Evolutionary conservation across 1,140 invertebrate genomes (phyloP).

Genomic region (Arctopsyche grandis): DNA sequence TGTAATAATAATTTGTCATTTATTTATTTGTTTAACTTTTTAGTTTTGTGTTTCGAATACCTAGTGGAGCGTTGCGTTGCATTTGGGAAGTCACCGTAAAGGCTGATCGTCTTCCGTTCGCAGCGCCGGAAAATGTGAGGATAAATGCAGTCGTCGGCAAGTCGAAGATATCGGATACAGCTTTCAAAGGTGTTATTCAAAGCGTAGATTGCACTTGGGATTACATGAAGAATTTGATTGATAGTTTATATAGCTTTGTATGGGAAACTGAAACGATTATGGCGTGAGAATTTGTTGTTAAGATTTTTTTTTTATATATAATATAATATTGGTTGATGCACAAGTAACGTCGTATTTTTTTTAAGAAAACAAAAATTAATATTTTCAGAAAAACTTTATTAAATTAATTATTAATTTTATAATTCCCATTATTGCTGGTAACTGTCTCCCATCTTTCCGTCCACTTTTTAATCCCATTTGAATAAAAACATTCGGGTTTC

Average conservation of each 20-base stretch:
- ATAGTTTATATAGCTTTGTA: neutral
- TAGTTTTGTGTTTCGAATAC: constrained; percentile 24
- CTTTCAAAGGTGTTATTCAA: constrained; percentile 4
- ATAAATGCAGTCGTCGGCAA: neutral
- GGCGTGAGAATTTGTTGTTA: neutral
- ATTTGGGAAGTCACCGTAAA: constrained; percentile 33
- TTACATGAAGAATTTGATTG: constrained; percentile 30
- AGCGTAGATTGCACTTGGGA: constrained; percentile 12
- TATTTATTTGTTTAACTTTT: constrained; percentile 15
- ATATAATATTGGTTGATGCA: neutral
- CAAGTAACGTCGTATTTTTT: no score
- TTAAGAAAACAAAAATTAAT: no score
- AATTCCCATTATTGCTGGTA: neutral
- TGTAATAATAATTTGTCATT: no score
- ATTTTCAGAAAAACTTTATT: no score
- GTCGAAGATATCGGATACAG: neutral
- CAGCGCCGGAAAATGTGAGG: neutral
- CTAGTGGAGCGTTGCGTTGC: constrained; percentile 13
- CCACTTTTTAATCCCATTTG: neutral
- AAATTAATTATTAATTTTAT: neutral
- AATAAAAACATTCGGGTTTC: no score
- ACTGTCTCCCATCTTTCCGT: neutral
- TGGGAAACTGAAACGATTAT: neutral
- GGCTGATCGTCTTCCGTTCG: constrained; percentile 2
- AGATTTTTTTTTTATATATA: neutral